Percentiles rank a stretch among this genome's conserved stretches.
These are phyloP conservation scores for Perccottus glenii DNA, from an alignment of 2,113 vertebrate genomes.

Conservation along the genomic window DNA sequence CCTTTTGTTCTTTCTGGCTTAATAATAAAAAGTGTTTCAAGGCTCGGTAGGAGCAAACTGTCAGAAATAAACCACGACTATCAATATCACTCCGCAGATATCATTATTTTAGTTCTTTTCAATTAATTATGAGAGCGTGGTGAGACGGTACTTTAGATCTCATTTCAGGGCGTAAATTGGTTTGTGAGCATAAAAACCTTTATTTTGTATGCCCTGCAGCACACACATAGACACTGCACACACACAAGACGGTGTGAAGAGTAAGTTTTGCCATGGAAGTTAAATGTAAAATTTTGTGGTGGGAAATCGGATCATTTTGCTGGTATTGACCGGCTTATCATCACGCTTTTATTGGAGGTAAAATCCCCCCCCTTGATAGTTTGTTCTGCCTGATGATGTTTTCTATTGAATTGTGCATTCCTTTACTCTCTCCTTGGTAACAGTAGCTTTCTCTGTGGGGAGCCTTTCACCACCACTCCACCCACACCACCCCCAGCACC, in stretches of 20 bases:
- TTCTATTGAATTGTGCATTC: conserved; percentile 64
- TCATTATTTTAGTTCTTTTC: conserved; percentile 77
- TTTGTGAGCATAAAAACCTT: conserved; percentile 72
- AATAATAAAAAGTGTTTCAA: conserved; percentile 60
- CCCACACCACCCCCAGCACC: conserved; percentile 35
- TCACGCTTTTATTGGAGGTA: conserved; percentile 44
- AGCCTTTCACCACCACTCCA: conserved; percentile 44
- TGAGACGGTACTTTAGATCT: conserved; percentile 73
- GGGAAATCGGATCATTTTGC: conserved; percentile 60
- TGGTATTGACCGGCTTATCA: conserved; percentile 62
- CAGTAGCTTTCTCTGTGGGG: conserved; percentile 63
- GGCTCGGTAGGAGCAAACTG: conserved; percentile 60
- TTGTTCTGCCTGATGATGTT: conserved; percentile 46
- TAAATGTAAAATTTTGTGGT: conserved; percentile 60
- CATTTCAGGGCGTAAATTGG: conserved; percentile 76
- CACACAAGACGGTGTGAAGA: conserved; percentile 27
- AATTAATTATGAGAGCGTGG: conserved; percentile 75
- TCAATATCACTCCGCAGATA: conserved; percentile 71
- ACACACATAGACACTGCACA: conserved; percentile 16
- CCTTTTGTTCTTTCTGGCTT: conserved; percentile 61
- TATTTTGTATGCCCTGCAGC: conserved; percentile 61
- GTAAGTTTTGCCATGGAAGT: conserved; percentile 64
- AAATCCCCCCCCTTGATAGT: conserved; percentile 39
- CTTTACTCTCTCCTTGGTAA: conserved; percentile 68
- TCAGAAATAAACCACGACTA: conserved; percentile 70